Conservation (phyloP, 1,140 invertebrate genomes). For the Bombus polaris region DNA sequence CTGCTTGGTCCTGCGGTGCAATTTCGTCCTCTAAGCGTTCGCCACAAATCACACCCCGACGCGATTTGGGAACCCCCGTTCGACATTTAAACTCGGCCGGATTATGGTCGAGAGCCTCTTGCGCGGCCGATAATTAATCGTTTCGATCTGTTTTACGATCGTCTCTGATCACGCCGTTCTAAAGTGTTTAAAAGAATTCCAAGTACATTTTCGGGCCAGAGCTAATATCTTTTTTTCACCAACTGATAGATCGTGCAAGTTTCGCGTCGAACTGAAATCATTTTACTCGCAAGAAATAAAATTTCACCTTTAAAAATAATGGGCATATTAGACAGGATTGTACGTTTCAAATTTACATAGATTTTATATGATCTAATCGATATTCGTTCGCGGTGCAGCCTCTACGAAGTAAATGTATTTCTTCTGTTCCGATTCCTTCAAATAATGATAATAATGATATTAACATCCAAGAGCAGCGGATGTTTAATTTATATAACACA, state of each 20-base stretch:
- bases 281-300: not conserved
- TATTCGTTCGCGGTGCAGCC: too few species aligned
- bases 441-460: not conserved
- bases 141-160: conserved; percentile 58
- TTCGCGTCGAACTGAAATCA: too few species aligned
- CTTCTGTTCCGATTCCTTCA: too few species aligned
- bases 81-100: conserved; percentile 72
- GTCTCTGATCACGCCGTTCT: conserved; percentile 36
- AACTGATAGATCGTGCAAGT: not conserved
- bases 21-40: conserved; percentile 80
- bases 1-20: conserved; percentile 74
- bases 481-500: not conserved
- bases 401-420: not conserved
- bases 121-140: conserved; percentile 66
- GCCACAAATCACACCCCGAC: conserved; percentile 78
- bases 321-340: too few species aligned
- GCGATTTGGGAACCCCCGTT: conserved; percentile 67
- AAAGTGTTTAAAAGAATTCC: conserved; percentile 60
- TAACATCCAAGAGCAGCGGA: not conserved
- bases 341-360: too few species aligned
- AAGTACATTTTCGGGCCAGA: not conserved
- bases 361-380: too few species aligned
- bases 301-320: not conserved
- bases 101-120: conserved; percentile 64
- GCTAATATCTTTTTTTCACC: too few species aligned